These are phyloP conservation scores for Yponomeuta plumbellus DNA, from an alignment of 2,888 invertebrate species.

Conservation along the genomic window DNA sequence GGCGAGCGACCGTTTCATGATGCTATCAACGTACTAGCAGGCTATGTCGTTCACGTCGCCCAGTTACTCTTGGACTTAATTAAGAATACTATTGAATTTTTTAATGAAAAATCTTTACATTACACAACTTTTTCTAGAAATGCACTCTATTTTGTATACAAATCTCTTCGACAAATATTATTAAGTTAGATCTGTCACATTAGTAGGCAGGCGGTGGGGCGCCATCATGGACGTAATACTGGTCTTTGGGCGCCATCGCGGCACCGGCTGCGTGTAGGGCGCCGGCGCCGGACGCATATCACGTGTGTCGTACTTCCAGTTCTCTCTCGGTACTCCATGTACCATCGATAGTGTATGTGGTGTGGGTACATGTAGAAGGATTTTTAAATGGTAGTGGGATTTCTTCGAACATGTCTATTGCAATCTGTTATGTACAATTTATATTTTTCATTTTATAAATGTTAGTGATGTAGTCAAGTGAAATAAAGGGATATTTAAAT, in stretches of 20 bases:
- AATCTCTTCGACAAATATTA: not conserved
- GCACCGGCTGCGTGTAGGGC: too few relatives aligned
- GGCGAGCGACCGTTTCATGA: not conserved
- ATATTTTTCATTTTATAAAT: not conserved
- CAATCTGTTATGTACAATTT: not conserved
- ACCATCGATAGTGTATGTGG: not conserved
- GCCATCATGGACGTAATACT: too few relatives aligned
- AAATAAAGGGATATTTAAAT: constrained; percentile 1
- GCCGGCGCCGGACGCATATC: too few relatives aligned
- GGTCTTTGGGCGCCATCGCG: not conserved
- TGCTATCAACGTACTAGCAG: too few relatives aligned
- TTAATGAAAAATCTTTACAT: not conserved
- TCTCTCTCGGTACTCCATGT: not conserved
- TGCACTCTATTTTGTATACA: constrained; percentile 1
- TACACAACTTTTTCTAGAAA: not conserved
- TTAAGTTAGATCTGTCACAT: not conserved
- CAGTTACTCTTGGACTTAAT: not conserved
- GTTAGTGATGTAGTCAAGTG: not conserved
- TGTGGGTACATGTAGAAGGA: not conserved
- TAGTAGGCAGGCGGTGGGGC: not conserved
- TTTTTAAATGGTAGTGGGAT: not conserved
- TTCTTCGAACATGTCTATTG: not conserved
- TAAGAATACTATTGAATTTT: not conserved
- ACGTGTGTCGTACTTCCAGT: not conserved
- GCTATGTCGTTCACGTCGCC: not conserved